These are phyloP conservation scores for Tethya wilhelma DNA, from an alignment of 37 sponge, comb jelly and placozoan species.

Conservation along the genomic window DNA sequence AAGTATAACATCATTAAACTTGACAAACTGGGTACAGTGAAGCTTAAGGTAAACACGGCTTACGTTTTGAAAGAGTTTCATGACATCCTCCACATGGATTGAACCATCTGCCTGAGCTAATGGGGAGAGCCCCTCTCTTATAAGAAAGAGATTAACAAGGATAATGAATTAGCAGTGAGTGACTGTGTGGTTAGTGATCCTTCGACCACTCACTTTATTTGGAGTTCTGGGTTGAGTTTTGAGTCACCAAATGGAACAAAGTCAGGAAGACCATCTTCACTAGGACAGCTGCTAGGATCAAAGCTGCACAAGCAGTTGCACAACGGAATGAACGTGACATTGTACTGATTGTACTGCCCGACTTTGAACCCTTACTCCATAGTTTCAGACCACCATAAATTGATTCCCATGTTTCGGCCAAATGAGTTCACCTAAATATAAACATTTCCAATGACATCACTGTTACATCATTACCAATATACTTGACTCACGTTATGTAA, in stretches of 20 bases:
- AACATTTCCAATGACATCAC: not conserved
- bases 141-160: not conserved
- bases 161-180: not conserved
- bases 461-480: not conserved
- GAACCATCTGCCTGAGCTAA: slow-evolving; percentile 4
- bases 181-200: not conserved
- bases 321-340: not conserved
- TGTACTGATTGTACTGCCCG: not conserved
- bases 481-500: slow-evolving; percentile 59
- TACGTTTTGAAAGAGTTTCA: not conserved
- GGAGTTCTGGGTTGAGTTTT: slow-evolving; percentile 23
- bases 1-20: not conserved
- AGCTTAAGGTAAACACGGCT: not conserved
- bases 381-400: slow-evolving; percentile 63
- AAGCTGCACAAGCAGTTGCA: slow-evolving; percentile 18
- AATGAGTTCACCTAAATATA: slow-evolving; percentile 43
- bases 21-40: not conserved
- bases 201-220: slow-evolving; percentile 30
- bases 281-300: slow-evolving; percentile 20
- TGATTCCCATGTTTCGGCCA: slow-evolving; percentile 65
- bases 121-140: not conserved
- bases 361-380: not conserved
- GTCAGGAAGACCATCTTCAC: not conserved
- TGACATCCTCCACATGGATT: slow-evolving; percentile 42
- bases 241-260: slow-evolving; percentile 18